Evolutionary conservation across 2,888 invertebrate genomes (phyloP), one percentile per base, ranked within the genome.

Genomic region (Drosophila falleni): DNA sequence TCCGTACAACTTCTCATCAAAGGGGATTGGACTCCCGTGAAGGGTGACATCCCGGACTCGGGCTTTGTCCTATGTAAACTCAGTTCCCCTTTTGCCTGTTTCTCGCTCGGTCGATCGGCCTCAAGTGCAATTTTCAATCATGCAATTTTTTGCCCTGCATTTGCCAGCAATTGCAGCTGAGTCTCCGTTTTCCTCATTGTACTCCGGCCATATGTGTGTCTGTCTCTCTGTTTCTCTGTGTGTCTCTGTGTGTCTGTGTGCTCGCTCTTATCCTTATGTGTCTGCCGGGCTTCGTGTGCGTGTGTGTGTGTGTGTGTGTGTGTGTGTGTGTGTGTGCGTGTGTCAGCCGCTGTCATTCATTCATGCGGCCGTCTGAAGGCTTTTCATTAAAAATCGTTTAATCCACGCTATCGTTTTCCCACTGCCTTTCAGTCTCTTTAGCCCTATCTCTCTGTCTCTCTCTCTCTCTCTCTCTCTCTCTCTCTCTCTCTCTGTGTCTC

Each of bases 331-430:
- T 41, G 37, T 23, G 69, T 64, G 68, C 55, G 71, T 66, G 63
- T 80, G 83, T 71, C 84, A 71, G 66, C 33, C 67, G 65, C 78
- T 77, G 76, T 81, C 81, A 81, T 85, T 81, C 81, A 81, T 87
- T 72, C 75, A 67, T 71, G 78, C 59, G 64, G 73, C 89, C 87
- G 66, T 88, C 88, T 87, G 85, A 87, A 82, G 89, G 85, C 82
- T 82, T 90, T 88, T 90, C 87, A 88, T 90, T 90, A 88, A 88
- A 88, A 88, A 88, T 90, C 89, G 90, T 90, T 88, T 88, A 88
- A 88, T 88, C 90, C 90, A 74, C 77, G 89, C 88, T 90, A 86
- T 88, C 86, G 79, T 89, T 89, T 86, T 87, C 70, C 68, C 73
- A 56, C 44, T 69, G 80, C 66, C 58, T 69, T 49, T 60, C 59